Evolutionary conservation across 35 echinoderm and acorn worm species (phyloP).

Genomic region (Heliocidaris tuberculata): DNA sequence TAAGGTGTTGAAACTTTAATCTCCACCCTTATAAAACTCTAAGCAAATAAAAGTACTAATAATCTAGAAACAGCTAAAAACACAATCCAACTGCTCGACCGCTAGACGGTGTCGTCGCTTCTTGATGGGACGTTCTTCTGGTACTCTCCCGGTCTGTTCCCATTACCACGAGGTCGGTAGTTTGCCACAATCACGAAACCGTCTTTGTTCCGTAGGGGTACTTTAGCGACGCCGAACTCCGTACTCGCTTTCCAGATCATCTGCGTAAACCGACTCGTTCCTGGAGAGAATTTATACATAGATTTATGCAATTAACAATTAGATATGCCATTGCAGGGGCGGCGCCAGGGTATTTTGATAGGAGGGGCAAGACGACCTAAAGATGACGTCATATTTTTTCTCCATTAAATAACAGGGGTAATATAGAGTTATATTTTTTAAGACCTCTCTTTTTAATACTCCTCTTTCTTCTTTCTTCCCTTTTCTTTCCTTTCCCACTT

Average conservation of each 20-base stretch:
- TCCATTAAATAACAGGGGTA: too few relatives aligned
- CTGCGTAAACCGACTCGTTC: conserved; percentile 89
- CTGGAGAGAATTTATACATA: conserved; percentile 23
- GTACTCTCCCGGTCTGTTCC: conserved; percentile 77
- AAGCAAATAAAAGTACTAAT: not conserved
- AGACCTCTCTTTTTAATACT: too few relatives aligned
- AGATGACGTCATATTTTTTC: too few relatives aligned
- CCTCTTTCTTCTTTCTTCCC: too few relatives aligned
- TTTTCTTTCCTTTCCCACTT: too few relatives aligned
- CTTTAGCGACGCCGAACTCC: conserved; percentile 84
- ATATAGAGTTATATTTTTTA: too few relatives aligned
- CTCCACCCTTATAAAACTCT: too few relatives aligned
- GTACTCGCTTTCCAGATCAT: conserved; percentile 85
- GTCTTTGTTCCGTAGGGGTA: conserved; percentile 58
- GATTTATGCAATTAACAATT: too few relatives aligned
- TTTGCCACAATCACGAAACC: conserved; percentile 80
- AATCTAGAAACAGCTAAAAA: not conserved
- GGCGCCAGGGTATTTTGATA: too few relatives aligned
- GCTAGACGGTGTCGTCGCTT: not conserved
- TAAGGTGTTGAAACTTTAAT: too few relatives aligned
- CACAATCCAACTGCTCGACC: not conserved
- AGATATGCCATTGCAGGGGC: too few relatives aligned
- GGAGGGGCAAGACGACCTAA: too few relatives aligned
- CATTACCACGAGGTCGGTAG: conserved; percentile 80
- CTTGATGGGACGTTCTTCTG: conserved; percentile 72